A percentile compares a stretch with the other conserved stretches of the same genome.
Conservation (phyloP, 53 echinoderm and acorn worm species). For the Luidia sarsii region DNA sequence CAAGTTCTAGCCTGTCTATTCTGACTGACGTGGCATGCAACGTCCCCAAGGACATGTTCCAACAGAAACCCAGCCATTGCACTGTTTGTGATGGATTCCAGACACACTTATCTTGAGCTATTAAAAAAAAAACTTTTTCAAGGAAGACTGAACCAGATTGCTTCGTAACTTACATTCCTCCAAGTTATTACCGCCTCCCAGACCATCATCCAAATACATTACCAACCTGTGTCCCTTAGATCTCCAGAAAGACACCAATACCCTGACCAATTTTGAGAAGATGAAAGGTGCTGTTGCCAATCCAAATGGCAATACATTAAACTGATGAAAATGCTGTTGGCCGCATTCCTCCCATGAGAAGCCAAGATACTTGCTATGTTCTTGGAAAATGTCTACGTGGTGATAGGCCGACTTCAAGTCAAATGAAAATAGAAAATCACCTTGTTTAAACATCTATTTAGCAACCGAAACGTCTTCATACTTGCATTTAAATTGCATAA, state of each 20-base stretch:
- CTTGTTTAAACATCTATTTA: neutral
- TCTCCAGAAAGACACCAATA: neutral
- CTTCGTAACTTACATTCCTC: neutral
- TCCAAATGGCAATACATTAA: no score
- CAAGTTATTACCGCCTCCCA: neutral
- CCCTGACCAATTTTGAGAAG: neutral
- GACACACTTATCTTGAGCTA: slow-evolving; percentile 4
- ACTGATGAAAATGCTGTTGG: no score
- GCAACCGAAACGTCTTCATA: neutral
- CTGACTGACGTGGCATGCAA: neutral
- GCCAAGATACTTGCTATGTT: no score
- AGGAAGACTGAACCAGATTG: neutral
- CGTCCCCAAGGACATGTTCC: neutral
- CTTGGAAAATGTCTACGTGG: neutral
- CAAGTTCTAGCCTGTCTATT: neutral
- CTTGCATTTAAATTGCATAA: neutral
- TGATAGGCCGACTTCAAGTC: slow-evolving; percentile 16
- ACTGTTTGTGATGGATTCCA: slow-evolving; percentile 1
- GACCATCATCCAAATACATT: neutral
- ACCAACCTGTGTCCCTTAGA: neutral
- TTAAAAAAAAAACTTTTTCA: neutral
- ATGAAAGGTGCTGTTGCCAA: no score
- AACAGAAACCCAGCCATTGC: neutral
- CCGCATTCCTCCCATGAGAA: no score
- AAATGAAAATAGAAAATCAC: slow-evolving; percentile 4